Conservation (phyloP, 1,140 invertebrate species). For the Tetragonula clypearis region DNA sequence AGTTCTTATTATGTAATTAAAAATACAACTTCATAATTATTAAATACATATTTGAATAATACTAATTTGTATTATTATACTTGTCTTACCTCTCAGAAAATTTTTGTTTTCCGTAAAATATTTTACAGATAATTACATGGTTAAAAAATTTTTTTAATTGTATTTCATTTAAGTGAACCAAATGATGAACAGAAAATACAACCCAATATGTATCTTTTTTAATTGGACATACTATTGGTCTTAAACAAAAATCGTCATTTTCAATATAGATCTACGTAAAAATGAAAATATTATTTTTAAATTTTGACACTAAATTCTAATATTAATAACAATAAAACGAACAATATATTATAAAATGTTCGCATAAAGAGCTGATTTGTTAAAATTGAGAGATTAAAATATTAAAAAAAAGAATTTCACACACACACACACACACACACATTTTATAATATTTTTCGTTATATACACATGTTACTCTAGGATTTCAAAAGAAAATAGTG, state of each 20-base stretch:
- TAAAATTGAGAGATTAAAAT: not conserved
- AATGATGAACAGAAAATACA: slow-evolving; percentile 32
- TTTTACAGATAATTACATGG: slow-evolving; percentile 11
- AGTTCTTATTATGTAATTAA: not conserved
- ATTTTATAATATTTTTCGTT: not conserved
- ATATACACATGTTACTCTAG: no score
- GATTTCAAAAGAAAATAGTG: not conserved
- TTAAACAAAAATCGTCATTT: slow-evolving; percentile 13
- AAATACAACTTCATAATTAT: not conserved
- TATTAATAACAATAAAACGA: not conserved
- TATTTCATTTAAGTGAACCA: slow-evolving; percentile 33
- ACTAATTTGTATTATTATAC: not conserved
- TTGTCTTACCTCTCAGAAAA: slow-evolving; percentile 8
- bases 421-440: not conserved
- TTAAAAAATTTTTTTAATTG: slow-evolving; percentile 28
- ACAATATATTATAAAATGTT: not conserved
- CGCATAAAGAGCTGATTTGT: not conserved
- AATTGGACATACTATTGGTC: slow-evolving; percentile 17
- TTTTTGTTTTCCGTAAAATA: slow-evolving; percentile 17
- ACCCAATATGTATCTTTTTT: slow-evolving; percentile 19
- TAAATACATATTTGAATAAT: not conserved
- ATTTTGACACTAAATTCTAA: not conserved
- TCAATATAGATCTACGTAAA: slow-evolving; percentile 26
- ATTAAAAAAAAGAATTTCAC: not conserved
- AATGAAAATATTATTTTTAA: not conserved